Conservation (phyloP, 2,113 vertebrate species). For the Gopherus flavomarginatus region DNA sequence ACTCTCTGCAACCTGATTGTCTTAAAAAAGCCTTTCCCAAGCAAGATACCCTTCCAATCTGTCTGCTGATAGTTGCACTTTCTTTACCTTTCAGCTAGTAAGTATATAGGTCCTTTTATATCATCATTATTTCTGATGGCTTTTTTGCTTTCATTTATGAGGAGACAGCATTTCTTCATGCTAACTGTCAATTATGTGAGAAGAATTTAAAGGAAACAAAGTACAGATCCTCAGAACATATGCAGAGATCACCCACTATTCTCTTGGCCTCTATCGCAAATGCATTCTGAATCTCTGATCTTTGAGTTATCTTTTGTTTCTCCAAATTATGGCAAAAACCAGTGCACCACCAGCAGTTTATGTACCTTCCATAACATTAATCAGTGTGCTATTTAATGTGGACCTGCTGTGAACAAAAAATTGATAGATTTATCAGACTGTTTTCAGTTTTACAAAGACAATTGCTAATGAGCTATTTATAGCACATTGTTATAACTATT, state of each 20-base stretch:
- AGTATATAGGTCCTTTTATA: neutral
- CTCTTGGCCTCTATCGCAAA: neutral
- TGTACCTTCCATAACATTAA: neutral
- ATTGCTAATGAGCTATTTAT: slow-evolving; percentile 80
- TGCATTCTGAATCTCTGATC: neutral
- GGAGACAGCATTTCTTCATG: neutral
- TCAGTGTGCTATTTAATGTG: slow-evolving; percentile 27
- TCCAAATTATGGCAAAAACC: neutral
- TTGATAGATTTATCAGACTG: slow-evolving; percentile 69
- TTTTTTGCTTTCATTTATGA: neutral
- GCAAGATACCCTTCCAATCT: neutral
- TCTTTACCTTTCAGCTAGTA: neutral
- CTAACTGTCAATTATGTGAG: neutral
- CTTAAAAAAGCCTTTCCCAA: neutral
- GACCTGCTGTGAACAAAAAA: slow-evolving; percentile 58
- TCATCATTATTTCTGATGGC: neutral
- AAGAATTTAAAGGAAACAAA: slow-evolving; percentile 52
- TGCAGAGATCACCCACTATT: neutral
- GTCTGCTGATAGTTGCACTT: neutral
- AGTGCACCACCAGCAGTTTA: neutral
- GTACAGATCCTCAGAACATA: neutral
- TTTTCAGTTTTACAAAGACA: slow-evolving; percentile 78
- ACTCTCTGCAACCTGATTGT: neutral
- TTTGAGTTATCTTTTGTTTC: neutral
- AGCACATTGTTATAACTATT: slow-evolving; percentile 79